These are phyloP conservation scores for Diuraphis noxia DNA, from an alignment of 1,140 invertebrate species.

Conservation along the genomic window DNA sequence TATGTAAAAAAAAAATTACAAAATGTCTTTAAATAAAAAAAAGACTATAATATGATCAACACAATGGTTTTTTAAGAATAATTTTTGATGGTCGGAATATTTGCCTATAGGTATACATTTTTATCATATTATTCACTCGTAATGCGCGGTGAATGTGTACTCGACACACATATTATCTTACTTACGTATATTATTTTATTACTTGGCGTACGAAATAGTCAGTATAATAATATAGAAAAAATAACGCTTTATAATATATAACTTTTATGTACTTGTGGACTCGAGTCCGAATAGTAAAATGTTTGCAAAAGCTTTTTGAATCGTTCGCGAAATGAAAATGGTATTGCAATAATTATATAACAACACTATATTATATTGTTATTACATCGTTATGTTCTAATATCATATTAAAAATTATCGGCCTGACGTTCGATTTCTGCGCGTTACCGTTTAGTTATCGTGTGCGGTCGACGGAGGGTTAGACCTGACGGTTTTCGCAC, in stretches of 20 bases:
- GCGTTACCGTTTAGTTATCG: background rate
- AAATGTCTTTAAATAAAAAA: conserved; percentile 28
- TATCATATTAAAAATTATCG: background rate
- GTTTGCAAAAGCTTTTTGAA: conserved; percentile 26
- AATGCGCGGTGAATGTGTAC: background rate
- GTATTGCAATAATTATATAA: conserved; percentile 1
- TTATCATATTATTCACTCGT: background rate
- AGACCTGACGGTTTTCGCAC: background rate
- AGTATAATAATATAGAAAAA: conserved; percentile 17
- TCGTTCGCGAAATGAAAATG: background rate
- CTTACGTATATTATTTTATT: background rate
- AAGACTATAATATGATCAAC: background rate
- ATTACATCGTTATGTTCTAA: background rate
- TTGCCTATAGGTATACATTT: background rate
- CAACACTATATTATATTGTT: background rate
- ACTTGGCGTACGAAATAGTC: background rate
- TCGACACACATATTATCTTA: too few species aligned
- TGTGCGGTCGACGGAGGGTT: background rate
- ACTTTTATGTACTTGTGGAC: background rate
- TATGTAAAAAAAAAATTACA: conserved; percentile 20
- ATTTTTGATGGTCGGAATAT: background rate
- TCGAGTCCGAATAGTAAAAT: conserved; percentile 1
- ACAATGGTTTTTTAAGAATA: background rate
- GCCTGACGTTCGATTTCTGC: background rate
- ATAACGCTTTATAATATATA: conserved; percentile 22